Evolutionary conservation across 2,888 invertebrate species (phyloP), one percentile per base, ranked within the genome.

Genomic region (Plemyria rubiginata): DNA sequence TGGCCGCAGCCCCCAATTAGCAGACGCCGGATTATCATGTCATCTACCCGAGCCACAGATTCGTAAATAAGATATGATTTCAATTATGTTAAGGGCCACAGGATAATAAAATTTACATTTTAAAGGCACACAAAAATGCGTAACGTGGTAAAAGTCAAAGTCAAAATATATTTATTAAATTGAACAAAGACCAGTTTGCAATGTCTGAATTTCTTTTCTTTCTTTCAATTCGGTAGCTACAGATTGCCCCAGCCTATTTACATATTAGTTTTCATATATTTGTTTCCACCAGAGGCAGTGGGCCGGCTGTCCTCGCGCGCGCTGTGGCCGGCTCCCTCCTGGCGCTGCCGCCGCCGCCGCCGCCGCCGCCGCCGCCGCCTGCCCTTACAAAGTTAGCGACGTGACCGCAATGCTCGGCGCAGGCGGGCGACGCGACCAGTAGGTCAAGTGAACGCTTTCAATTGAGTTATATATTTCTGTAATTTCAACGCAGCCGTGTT

Each of bases 401-500:
- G 66, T 62, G 62, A 60, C 62, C 65, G 65, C 66, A 60, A 66
- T 57, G 41, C 59, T 52, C 55, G 57, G 41, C 60, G 49, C 60
- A 53, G 60, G 36, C 45, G 29, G 60, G 36, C 45, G 29, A 22
- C 55, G 51, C 54, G 0, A 41, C 46, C 50, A 56, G 55, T 54
- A 54, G 60, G 56, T 60, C 64, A 60, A 65, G 56, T 56, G 50
- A 54, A 57, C 49, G 43, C 38, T 60, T 56, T 22, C 53, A 45
- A 65, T 60, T 41, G 53, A 60, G 45, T 45, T 46, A 64, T 32
- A 64, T 54, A 38, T 60, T 60, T 59, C 15, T 51, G 45, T 57
- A 54, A 64, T 64, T 56, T 54, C 8, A 54, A 57, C 51, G 40
- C 54, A 36, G n/a, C 16, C 28, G 54, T n/a, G 43, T 36, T 46